Evolutionary conservation across 2,113 vertebrate species (phyloP), one percentile per base, ranked within the genome.

Genomic region (Myiagra hebetior): DNA sequence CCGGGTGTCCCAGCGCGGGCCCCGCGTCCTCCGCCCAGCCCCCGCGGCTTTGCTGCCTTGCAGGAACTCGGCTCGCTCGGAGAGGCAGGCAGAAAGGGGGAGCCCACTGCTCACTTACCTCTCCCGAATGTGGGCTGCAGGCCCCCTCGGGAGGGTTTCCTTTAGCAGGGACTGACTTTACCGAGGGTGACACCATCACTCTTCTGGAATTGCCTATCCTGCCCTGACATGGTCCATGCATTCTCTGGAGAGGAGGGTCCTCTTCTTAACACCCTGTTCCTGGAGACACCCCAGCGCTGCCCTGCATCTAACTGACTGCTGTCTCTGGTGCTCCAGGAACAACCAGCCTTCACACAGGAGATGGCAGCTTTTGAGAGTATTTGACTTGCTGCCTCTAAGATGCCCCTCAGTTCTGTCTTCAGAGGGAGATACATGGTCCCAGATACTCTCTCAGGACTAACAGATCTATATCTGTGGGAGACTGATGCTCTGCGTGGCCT

Each of bases 91-190:
- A 4, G 74, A 15, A 41, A 6, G 9, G 37, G 62, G 42, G 9
- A 75, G 28, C 42, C 46, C 49, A 1, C 0, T n/a, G 5, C 41
- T 31, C 55, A 1, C 31, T 20, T 15, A 5, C n/a, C n/a, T 0
- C 37, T 77, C 64, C 44, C 49, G 8, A 14, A 2, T 6, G 69
- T 8, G 52, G 59, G 21, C 74, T 68, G 64, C 19, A 17, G 21
- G 11, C 21, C 31, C 41, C 30, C 19, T n/a, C 31, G 42, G 37
- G 16, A 62, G 27, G 21, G 16, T 49, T 10, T 57, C 26, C 35
- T 41, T 31, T 39, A 26, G 52, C 83, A 41, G 28, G 42, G 63
- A 20, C 39, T 16, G 63, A 8, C 35, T 30, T 55, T 59, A 24
- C 56, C 17, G 3, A 8, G 53, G 31, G 46, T 62, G 17, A 15